Evolutionary conservation across 2,797 vertebrate species (phyloP), one percentile per base, ranked within the genome.

Genomic region (Acanthurus tractus): DNA sequence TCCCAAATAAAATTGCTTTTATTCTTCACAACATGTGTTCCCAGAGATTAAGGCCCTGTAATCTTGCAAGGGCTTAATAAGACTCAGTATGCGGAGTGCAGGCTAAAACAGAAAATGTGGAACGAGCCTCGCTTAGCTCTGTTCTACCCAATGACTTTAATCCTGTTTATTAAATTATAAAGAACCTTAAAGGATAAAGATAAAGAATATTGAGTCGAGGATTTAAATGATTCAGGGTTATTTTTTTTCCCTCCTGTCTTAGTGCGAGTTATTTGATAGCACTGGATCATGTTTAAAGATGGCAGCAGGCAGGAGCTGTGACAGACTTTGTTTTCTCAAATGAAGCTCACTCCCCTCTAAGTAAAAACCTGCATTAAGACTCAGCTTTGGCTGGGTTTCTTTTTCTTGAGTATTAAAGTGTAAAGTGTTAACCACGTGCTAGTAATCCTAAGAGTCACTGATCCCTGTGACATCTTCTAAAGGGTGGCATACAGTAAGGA

Each of bases 1-100:
- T 95, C 95, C 96, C 90, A 94, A 96, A 95, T 94, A 96, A 97
- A 97, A 97, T 96, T 94, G 95, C 93, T 96, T 97, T 97, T 96
- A 95, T 96, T 97, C 96, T 96, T 94, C 92, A 91, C 95, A 95
- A 96, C 96, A 96, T 96, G 96, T 97, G 96, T 96, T 97, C 93
- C 42, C 84, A 68, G 93, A 96, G 96, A 96, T 97, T 97, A 96
- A 95, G 91, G 94, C 82, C 92, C 95, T 92, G 85, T 96, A 96
- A 96, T 96, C 96, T 96, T 87, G 78, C 89, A 36, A 88, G 73
- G 75, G 93, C 90, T 97, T 96, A 96, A 93, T 94, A 93, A 86
- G 72, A 88, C 90, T 85, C 67, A 91, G 92, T 88, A 90, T 89
- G 90, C 89, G 81, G 89, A 93, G 95, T 90, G 90, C 77, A 88